phyloP scores from a whole-genome alignment of 1,140 invertebrate species.

The Daktulosphaira vitifoliae region DNA sequence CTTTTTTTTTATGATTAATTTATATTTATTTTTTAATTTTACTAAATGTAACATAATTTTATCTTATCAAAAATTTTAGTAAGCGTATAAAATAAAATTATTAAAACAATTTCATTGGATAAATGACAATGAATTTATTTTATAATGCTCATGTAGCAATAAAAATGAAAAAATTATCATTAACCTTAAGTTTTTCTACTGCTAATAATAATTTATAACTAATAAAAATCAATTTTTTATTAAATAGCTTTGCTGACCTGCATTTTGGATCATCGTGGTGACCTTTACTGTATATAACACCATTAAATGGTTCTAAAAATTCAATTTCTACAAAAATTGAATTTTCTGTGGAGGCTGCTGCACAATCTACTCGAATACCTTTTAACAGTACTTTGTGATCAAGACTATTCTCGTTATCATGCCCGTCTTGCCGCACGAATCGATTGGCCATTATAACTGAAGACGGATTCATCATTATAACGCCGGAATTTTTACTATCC shows the following conservation, averaged over 20 bases:
- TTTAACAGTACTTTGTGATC: conserved; percentile 42
- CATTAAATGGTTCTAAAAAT: conserved; percentile 56
- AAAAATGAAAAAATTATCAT: no score
- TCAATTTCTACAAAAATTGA: conserved; percentile 56
- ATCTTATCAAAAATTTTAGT: no score
- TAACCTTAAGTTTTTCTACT: no score
- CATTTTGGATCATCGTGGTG: conserved; percentile 56
- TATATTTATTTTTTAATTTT: no score
- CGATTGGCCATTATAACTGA: conserved; percentile 34
- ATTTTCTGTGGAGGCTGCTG: conserved; percentile 39
- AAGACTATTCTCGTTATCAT: conserved; percentile 33
- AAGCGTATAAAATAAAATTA: no score
- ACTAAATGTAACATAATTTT: no score
- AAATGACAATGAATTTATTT: no score
- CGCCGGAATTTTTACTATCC: not conserved
- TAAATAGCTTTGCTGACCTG: conserved; percentile 52
- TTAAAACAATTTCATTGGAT: no score
- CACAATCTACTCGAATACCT: conserved; percentile 57
- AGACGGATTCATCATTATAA: conserved; percentile 31
- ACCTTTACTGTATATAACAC: conserved; percentile 66
- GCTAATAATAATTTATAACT: no score
- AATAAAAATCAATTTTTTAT: no score
- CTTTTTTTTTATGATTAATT: no score
- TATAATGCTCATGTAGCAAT: no score
- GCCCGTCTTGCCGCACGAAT: conserved; percentile 32